Base-by-base conservation (phyloP, 2,888 invertebrate genomes). In the Choreutis nemorana region DNA sequence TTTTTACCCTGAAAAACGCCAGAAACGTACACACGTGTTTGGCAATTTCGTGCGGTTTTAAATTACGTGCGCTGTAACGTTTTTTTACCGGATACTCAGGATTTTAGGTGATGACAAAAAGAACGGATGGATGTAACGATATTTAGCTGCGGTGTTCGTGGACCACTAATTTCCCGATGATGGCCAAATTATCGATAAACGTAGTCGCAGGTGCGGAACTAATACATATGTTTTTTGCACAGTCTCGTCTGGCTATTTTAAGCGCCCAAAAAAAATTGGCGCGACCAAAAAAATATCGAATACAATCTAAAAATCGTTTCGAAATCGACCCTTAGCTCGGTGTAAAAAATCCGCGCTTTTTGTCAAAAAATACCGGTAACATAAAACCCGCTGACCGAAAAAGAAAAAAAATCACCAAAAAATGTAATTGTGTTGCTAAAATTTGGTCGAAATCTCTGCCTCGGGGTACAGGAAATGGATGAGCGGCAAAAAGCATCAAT, bases 381-480 rank as follows among this genome's bases (percentile, higher is more conserved):
- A 58, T 61, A 64, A 75, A 56, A 62, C 59, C 48, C 54, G 55
- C 63, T 77, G 77, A 64, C 73, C 73, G 59, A 68, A 61, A 66
- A 58, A 54, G 34, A 33, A 49, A 61, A 60, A 62, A 55, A 48
- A 2, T 12, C 4, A 7, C 33, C 41, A 65, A 72, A 70, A 68
- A 67, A 50, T 58, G 46, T 61, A 58, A 73, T 71, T 73, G 67
- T 71, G 44, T 58, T 54, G 66, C 67, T 55, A 71, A 72, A 71
- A 62, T 61, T 64, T 57, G 51, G 55, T 45, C 55, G 45, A 23
- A 62, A 61, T 54, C 54, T 42, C 55, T 42, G 61, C 68, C 55
- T 37, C 42, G 42, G 57, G 66, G 52, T 48, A 71, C 75, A 78
- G 77, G 77, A 78, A 77, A 78, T 72, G 68, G 62, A 48, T 43